These are phyloP conservation scores for Metridium senile DNA, from an alignment of 92 coral and sea anemone genomes.

Conservation along the genomic window DNA sequence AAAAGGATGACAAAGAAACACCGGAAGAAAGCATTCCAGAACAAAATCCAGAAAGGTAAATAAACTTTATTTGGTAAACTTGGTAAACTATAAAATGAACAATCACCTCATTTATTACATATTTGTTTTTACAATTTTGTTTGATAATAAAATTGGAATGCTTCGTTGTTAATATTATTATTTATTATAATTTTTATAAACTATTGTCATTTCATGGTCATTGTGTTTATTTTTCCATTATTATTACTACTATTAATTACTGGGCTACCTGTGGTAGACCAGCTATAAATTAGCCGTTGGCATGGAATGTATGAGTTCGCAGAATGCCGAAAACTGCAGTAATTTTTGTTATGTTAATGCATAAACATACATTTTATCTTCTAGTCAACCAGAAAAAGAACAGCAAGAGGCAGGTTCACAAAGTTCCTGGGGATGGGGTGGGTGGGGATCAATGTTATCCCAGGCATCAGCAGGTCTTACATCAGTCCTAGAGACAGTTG, in stretches of 20 bases:
- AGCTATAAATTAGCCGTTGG: no score
- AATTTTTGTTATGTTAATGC: no score
- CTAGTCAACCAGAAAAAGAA: not conserved
- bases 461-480: constrained; percentile 94
- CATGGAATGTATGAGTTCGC: no score
- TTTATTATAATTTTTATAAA: no score
- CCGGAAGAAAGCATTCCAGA: not conserved
- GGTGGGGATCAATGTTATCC: constrained; percentile 84
- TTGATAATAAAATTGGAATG: no score
- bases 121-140: no score
- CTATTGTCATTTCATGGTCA: no score
- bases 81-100: not conserved
- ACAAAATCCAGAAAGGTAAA: constrained; percentile 11
- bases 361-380: not conserved
- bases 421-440: constrained; percentile 92
- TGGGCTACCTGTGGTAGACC: no score
- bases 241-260: no score
- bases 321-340: no score
- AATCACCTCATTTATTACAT: not conserved
- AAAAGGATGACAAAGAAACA: constrained; percentile 7
- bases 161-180: no score
- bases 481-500: constrained; percentile 91
- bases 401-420: constrained; percentile 25
- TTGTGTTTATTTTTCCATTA: no score
- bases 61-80: not conserved